Evolutionary conservation across 2,797 vertebrate genomes (phyloP), one percentile per base, ranked within the genome.

Genomic region (Hipposideros larvatus): DNA sequence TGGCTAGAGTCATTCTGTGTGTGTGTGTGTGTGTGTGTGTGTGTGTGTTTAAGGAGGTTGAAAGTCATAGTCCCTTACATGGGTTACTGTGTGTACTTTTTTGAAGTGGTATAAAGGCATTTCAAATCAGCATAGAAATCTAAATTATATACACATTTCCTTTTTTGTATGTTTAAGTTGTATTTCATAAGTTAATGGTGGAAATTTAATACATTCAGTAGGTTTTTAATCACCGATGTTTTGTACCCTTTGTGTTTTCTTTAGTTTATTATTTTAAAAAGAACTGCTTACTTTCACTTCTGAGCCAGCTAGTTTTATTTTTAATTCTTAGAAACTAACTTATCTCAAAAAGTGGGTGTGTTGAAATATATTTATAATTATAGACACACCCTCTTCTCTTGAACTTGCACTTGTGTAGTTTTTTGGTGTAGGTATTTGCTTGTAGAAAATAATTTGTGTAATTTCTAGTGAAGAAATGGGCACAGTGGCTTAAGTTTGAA

Each of bases 151-250:
- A 78, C 10, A 61, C 2, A 3, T 80, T 92, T 90, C 53, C 10
- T 75, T 26, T 89, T 96, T 92, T n/a, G 55, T 73, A 34, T 43
- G 95, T 97, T 86, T 34, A 93, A 94, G 41, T 86, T 96, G 5
- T 89, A 46, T 91, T 94, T 95, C 19, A 8, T 95, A 84, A 84
- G 48, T 94, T 77, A 90, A 6, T 93, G 83, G 15, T 96, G 86
- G 57, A 94, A 80, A 77, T 92, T 84, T 78, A 89, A 74, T 78
- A 84, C 2, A 75, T 61, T 51, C 16, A 75, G 5, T 96, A 71
- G 41, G 37, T 95, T 97, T 97, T 97, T 91, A 92, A 84, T 91
- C 53, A 53, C 66, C 94, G 8, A 51, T 95, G 48, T 90, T 94
- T 94, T 87, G 10, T 88, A 28, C 19, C 24, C 68, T 94, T 77